Conservation (phyloP, 1,140 invertebrate genomes). For the Copidosoma floridanum region DNA sequence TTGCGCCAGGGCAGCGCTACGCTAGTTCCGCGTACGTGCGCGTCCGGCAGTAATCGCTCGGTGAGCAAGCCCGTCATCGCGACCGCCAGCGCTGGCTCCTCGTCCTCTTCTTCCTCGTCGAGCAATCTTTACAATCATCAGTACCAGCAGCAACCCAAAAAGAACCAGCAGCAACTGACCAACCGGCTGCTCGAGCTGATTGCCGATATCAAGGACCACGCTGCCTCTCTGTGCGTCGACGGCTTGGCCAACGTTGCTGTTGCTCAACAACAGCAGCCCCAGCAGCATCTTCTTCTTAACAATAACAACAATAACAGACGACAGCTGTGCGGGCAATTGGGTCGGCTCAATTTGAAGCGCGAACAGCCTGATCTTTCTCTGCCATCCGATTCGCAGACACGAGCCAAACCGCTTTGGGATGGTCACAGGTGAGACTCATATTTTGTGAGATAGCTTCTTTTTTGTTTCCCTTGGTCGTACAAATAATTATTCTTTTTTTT, state of each 20-base stretch:
- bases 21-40: slow-evolving; percentile 17
- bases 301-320: slow-evolving; percentile 18
- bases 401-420: no score
- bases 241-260: not conserved
- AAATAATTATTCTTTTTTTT: no score
- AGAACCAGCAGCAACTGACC: slow-evolving; percentile 15
- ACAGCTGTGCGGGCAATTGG: slow-evolving; percentile 5
- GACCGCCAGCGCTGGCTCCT: slow-evolving; percentile 17
- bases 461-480: no score
- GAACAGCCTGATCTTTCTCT: no score
- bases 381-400: no score
- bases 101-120: no score
- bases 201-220: slow-evolving; percentile 10
- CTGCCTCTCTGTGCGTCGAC: not conserved
- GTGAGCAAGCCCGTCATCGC: slow-evolving; percentile 11
- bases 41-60: slow-evolving; percentile 22
- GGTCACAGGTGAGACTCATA: no score
- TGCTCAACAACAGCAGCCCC: slow-evolving; percentile 1
- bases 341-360: slow-evolving; percentile 17
- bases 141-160: slow-evolving; percentile 12
- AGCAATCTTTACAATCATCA: no score
- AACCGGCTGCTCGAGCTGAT: slow-evolving; percentile 15
- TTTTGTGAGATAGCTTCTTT: no score
- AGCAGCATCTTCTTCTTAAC: no score
- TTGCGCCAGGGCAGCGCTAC: slow-evolving; percentile 23